These are phyloP conservation scores for Chrysochloris asiatica DNA, from an alignment of 2,113 vertebrate genomes.

Conservation along the genomic window DNA sequence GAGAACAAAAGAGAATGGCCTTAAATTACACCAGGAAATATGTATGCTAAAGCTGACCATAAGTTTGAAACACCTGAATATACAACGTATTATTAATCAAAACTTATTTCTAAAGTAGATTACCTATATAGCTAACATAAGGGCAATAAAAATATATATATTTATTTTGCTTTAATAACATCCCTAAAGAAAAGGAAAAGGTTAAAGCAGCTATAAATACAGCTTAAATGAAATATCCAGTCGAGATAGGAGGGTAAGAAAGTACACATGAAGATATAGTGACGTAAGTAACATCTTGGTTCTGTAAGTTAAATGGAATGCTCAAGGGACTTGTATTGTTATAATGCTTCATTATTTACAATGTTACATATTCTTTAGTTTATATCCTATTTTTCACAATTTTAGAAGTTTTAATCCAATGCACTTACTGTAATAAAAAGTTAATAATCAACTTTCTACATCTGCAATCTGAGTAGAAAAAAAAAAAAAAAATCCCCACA, in stretches of 20 bases:
- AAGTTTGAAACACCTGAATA: slow-evolving; percentile 24
- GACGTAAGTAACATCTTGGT: neutral
- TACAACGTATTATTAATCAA: slow-evolving; percentile 24
- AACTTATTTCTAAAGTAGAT: slow-evolving; percentile 24
- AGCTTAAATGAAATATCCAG: slow-evolving; percentile 18
- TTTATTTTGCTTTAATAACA: no score
- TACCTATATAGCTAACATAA: no score
- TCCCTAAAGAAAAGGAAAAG: neutral
- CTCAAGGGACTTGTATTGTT: neutral
- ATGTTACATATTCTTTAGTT: neutral
- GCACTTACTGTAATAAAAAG: neutral
- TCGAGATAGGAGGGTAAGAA: neutral
- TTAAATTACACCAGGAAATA: slow-evolving; percentile 50
- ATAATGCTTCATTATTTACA: neutral
- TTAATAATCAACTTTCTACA: slow-evolving; percentile 34
- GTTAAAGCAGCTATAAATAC: neutral
- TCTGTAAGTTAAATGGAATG: neutral
- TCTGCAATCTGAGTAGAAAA: neutral
- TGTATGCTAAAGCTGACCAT: neutral
- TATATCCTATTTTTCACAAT: slow-evolving; percentile 32
- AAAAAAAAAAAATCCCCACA: no score
- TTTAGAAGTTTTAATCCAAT: slow-evolving; percentile 47
- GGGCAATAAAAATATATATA: no score
- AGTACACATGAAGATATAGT: neutral
- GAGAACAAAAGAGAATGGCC: slow-evolving; percentile 50